Base-by-base conservation (phyloP, 2,888 invertebrate genomes). In the Metalampra italica region DNA sequence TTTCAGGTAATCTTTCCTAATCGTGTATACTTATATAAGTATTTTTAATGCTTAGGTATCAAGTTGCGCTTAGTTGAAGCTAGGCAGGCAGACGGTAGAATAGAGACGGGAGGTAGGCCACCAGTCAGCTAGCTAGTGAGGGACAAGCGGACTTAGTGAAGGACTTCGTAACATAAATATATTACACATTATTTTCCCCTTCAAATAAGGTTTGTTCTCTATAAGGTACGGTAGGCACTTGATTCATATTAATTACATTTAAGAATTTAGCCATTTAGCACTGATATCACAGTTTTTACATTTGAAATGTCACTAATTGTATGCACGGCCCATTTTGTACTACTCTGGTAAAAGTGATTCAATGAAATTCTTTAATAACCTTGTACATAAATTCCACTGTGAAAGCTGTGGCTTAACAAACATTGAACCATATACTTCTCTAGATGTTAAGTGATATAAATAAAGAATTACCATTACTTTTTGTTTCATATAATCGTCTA, bases 41-140 rank as follows among this genome's bases (percentile, higher is more conserved):
- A 82, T 87, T 84, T 86, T 85, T 76, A 84, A 87, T 83, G 77
- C 78, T 74, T 89, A 89, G 89, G 89, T 88, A 64, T 75, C 79
- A 87, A 87, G 85, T 86, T 79, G 78, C 78, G 81, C 82, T 78
- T 81, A 84, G 80, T 81, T 76, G 81, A 83, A 79, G 82, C 86
- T 87, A 87, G 87, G 88, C 88, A 89, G 88, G 87, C 82, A 82
- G 82, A 76, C 68, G 68, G 61, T 84, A 79, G 73, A 74, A 70
- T 82, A 82, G 72, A 66, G 73, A 68, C 32, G 44, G 43, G n/a
- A 80, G 77, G 75, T 84, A 85, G 84, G 82, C 78, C 75, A 69
- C 70, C 71, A 71, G 71, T 63, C 80, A 75, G 64, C 82, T 83
- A 82, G 79, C 75, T 84, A 85, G 80, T 82, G 80, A 84, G 82